Conservation (phyloP, 2,797 vertebrate species). For the Scyliorhinus canicula region DNA sequence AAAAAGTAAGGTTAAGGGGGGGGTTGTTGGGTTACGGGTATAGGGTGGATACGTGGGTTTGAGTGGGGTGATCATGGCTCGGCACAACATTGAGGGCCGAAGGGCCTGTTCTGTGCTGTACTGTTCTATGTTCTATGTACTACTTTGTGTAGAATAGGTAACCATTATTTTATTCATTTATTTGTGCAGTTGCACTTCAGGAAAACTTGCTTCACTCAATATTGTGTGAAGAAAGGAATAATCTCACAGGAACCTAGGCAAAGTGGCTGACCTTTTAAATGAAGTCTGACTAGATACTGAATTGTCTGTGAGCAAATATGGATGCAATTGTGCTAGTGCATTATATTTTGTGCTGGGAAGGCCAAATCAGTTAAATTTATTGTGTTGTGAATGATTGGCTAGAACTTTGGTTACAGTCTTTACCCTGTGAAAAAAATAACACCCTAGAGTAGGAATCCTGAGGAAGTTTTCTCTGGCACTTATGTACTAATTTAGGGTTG, state of each 20-base stretch:
- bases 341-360: neutral
- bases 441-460: neutral
- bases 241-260: neutral
- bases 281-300: neutral
- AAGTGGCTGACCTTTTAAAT: neutral
- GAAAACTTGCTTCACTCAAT: neutral
- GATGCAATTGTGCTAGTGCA: neutral
- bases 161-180: neutral
- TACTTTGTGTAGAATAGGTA: neutral
- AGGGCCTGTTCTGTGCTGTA: too few species aligned
- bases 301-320: neutral
- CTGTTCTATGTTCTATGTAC: too few species aligned
- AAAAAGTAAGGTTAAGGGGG: too few species aligned
- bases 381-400: neutral
- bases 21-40: too few species aligned
- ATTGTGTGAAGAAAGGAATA: neutral
- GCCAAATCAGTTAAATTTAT: neutral
- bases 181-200: neutral
- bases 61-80: too few species aligned
- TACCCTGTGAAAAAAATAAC: neutral
- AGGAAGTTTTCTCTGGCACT: neutral
- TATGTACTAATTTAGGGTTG: neutral
- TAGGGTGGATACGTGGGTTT: too few species aligned
- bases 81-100: too few species aligned
- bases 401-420: neutral